phyloP scores from a whole-genome alignment of 2,113 vertebrate genomes.

The Lagopus muta region DNA sequence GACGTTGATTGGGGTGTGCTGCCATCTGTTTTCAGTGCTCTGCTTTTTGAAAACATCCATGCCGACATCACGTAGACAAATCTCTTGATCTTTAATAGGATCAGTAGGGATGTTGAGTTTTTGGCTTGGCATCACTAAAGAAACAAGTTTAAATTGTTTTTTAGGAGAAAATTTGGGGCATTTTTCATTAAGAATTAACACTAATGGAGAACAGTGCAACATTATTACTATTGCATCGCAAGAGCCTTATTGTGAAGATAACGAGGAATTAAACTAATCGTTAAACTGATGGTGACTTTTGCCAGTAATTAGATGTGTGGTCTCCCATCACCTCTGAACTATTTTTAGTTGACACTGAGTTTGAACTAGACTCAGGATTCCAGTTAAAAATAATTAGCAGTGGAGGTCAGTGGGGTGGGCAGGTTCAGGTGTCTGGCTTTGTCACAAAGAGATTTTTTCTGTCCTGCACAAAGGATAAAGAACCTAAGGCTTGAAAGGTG shows the following conservation, averaged over 20 bases:
- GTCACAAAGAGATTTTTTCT: neutral
- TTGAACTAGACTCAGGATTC: neutral
- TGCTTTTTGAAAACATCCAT: constrained; percentile 44
- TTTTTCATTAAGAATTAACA: fast-evolving
- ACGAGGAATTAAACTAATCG: neutral
- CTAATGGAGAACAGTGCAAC: neutral
- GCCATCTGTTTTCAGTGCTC: constrained; percentile 78
- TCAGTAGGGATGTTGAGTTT: constrained; percentile 36
- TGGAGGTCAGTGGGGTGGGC: neutral
- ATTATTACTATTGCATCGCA: neutral
- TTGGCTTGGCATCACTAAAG: neutral
- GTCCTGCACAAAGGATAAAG: neutral
- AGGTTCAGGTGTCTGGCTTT: neutral
- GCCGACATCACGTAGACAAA: constrained; percentile 53
- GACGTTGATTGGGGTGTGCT: constrained; percentile 61
- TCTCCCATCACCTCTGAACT: neutral
- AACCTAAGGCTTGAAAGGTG: neutral
- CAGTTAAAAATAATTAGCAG: neutral
- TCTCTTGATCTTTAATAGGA: constrained; percentile 58
- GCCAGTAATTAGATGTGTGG: neutral
- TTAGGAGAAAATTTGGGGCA: neutral
- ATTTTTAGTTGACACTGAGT: constrained; percentile 37
- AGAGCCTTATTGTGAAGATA: neutral
- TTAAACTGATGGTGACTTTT: constrained; percentile 11
- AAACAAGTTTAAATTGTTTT: constrained; percentile 24